phyloP scores from a whole-genome alignment of 2,113 vertebrate genomes.

The Rhinogobius similis region DNA sequence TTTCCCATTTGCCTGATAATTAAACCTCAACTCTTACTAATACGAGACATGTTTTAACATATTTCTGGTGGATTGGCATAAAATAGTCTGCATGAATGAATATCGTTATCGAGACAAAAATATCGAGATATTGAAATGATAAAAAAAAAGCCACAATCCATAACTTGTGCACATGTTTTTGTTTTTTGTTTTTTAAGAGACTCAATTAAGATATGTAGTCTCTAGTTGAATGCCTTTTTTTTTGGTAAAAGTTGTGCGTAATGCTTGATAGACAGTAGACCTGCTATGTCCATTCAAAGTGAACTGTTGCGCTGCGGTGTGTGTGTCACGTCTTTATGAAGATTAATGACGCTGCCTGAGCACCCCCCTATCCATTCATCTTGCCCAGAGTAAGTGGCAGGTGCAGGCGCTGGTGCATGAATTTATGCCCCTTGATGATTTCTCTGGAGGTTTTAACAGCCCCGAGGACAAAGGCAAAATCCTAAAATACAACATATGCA shows the following conservation, averaged over 20 bases:
- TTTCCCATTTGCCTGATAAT: too few relatives aligned
- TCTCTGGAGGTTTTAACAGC: conserved; percentile 54
- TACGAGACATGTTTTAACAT: too few relatives aligned
- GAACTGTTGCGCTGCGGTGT: conserved; percentile 36
- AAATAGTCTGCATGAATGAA: too few relatives aligned
- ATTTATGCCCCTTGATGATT: conserved; percentile 67
- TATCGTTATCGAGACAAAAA: too few relatives aligned
- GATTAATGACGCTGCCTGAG: conserved; percentile 58
- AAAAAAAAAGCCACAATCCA: too few relatives aligned
- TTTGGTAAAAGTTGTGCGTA: too few relatives aligned
- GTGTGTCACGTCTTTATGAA: conserved; percentile 54
- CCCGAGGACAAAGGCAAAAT: conserved; percentile 8
- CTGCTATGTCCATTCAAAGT: conserved; percentile 9
- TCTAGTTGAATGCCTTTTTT: background rate
- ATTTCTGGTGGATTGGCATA: too few relatives aligned
- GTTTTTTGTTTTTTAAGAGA: background rate
- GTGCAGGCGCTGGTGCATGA: conserved; percentile 69
- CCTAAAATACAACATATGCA: background rate
- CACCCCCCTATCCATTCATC: conserved; percentile 63
- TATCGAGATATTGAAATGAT: background rate
- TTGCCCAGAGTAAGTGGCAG: conserved; percentile 61
- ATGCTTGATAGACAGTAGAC: conserved; percentile 8
- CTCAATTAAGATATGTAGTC: background rate
- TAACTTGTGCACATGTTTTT: too few relatives aligned
- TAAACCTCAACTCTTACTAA: too few relatives aligned